Conservation (phyloP, 2,888 invertebrate species). For the Metallyticus violacea region DNA sequence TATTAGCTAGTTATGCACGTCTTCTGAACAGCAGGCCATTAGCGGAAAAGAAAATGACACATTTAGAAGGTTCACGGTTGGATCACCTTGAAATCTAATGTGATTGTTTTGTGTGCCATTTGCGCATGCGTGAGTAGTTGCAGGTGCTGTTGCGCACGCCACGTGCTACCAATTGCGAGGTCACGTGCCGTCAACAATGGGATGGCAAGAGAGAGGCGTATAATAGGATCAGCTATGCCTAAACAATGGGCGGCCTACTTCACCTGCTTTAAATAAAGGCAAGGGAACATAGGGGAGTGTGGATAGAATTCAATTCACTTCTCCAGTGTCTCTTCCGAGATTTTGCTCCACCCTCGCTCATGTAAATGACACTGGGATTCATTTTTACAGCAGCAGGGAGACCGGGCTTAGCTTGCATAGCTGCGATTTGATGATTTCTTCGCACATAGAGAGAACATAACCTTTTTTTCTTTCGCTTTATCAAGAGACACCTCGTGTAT, state of each 20-base stretch:
- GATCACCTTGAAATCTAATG: not conserved
- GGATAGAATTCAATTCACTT: not conserved
- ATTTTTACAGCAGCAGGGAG: too few species aligned
- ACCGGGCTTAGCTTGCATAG: too few species aligned
- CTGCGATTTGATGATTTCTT: not conserved
- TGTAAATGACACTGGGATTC: not conserved
- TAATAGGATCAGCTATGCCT: slow-evolving; percentile 26
- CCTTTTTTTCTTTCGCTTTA: too few species aligned
- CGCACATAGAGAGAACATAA: too few species aligned
- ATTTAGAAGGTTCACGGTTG: too few species aligned
- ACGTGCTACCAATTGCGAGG: slow-evolving; percentile 22
- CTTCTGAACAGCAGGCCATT: too few species aligned
- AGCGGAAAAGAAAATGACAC: too few species aligned
- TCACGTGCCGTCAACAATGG: slow-evolving; percentile 31
- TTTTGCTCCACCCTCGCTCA: not conserved
- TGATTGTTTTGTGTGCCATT: not conserved
- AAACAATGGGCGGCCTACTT: slow-evolving; percentile 26
- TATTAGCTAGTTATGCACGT: too few species aligned
- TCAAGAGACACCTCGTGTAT: too few species aligned
- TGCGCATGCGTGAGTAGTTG: not conserved
- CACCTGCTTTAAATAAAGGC: slow-evolving; percentile 27
- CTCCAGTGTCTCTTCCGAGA: not conserved
- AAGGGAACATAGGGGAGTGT: not conserved
- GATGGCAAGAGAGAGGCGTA: slow-evolving; percentile 20
- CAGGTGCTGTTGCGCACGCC: slow-evolving; percentile 29